These are phyloP conservation scores for Coturnix japonica DNA, from an alignment of 2,113 vertebrate genomes.

Conservation along the genomic window DNA sequence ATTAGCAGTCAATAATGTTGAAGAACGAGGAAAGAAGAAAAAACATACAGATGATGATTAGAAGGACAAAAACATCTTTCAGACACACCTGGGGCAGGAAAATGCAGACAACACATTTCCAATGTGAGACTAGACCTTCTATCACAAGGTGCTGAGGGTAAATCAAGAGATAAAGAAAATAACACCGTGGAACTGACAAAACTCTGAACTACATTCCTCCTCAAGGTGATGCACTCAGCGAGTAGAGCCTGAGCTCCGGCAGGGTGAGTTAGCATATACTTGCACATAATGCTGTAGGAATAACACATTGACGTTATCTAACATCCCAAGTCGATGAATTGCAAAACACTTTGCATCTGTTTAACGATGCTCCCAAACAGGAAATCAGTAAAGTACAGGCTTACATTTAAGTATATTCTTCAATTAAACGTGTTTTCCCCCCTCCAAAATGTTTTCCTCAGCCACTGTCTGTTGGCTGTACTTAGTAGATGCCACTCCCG, in stretches of 20 bases:
- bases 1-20: not conserved
- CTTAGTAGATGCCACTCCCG: not conserved
- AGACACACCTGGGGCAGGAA: not conserved
- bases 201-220: not conserved
- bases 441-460: not conserved
- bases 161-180: constrained; percentile 27
- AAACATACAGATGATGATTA: not conserved
- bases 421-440: not conserved
- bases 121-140: not conserved
- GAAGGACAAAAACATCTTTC: constrained; percentile 16
- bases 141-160: not conserved
- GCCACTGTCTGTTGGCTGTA: not conserved
- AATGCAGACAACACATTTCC: not conserved
- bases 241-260: not conserved
- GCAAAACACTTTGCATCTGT: not conserved
- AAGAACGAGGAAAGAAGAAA: not conserved
- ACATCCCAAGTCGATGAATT: not conserved
- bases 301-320: not conserved
- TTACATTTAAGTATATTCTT: not conserved
- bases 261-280: not conserved
- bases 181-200: not conserved
- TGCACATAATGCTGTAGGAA: not conserved
- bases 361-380: not conserved
- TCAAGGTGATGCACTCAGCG: not conserved
- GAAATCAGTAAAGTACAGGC: not conserved